Evolutionary conservation across 2,888 invertebrate genomes (phyloP).

Genomic region (Nemapogon koenigi): DNA sequence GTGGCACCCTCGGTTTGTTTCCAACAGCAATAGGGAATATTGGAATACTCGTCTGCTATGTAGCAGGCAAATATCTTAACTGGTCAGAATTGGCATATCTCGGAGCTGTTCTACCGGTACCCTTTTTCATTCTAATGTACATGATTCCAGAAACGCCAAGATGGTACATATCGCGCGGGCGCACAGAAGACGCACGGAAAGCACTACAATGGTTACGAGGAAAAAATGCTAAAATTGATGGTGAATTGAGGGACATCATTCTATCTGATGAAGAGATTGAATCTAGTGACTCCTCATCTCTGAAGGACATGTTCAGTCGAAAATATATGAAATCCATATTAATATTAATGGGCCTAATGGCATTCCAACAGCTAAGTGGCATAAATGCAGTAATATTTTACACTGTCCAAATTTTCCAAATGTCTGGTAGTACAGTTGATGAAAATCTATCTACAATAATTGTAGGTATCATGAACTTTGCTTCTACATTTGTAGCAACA

Average conservation of each 20-base stretch:
- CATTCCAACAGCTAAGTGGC: conserved; percentile 93
- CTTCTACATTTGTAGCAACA: conserved; percentile 88
- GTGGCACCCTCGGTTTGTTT: conserved; percentile 87
- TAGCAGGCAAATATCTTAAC: conserved; percentile 78
- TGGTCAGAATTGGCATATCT: conserved; percentile 86
- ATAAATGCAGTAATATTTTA: conserved; percentile 97
- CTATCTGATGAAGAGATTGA: conserved; percentile 73
- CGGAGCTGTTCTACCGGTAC: conserved; percentile 77
- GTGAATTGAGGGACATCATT: conserved; percentile 78
- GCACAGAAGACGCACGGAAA: conserved; percentile 76
- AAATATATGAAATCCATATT: conserved; percentile 79
- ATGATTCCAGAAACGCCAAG: conserved; percentile 93
- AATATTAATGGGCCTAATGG: conserved; percentile 88
- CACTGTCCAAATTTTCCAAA: conserved; percentile 85
- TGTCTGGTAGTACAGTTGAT: conserved; percentile 82
- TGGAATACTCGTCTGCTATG: conserved; percentile 80
- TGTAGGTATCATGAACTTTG: conserved; percentile 88
- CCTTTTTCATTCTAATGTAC: conserved; percentile 81
- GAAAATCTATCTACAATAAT: conserved; percentile 83
- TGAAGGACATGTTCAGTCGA: conserved; percentile 72
- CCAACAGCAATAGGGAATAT: conserved; percentile 89
- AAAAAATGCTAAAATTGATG: conserved; percentile 75
- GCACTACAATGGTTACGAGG: conserved; percentile 87
- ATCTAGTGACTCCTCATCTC: conserved; percentile 59
- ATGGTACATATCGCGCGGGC: conserved; percentile 84